phyloP scores from a whole-genome alignment of 2,113 vertebrate genomes.

The Hippoglossus stenolepis region DNA sequence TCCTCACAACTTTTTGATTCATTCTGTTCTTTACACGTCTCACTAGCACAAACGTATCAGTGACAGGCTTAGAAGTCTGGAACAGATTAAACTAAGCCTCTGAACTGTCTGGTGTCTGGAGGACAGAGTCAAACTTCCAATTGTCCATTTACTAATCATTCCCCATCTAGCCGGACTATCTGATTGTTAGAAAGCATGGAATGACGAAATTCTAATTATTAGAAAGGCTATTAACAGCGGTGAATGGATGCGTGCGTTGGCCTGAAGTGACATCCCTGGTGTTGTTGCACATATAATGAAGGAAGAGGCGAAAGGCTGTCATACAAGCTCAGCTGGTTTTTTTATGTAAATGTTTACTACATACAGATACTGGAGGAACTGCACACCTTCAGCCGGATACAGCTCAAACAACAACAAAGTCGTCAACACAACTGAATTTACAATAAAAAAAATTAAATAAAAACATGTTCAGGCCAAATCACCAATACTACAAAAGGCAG shows the following conservation, averaged over 20 bases:
- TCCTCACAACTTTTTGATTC: neutral
- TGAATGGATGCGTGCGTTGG: neutral
- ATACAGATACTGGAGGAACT: neutral
- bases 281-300: neutral
- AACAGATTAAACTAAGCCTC: constrained; percentile 55
- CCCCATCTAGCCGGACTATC: neutral
- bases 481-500: too few species aligned
- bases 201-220: neutral
- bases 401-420: neutral
- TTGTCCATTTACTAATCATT: too few species aligned
- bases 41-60: constrained; percentile 1
- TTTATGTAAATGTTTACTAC: neutral
- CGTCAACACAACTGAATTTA: neutral
- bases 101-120: constrained; percentile 26
- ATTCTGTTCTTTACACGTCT: neutral
- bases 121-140: constrained; percentile 37
- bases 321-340: neutral
- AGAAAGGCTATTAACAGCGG: neutral
- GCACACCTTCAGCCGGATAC: neutral
- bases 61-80: constrained; percentile 27
- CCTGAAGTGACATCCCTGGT: too few species aligned
- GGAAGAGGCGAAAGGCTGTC: neutral
- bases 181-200: neutral
- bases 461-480: neutral
- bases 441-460: neutral